Percentiles rank a stretch among this genome's conserved stretches.
Conservation (phyloP, 2,113 vertebrate species). For the Lophius piscatorius region DNA sequence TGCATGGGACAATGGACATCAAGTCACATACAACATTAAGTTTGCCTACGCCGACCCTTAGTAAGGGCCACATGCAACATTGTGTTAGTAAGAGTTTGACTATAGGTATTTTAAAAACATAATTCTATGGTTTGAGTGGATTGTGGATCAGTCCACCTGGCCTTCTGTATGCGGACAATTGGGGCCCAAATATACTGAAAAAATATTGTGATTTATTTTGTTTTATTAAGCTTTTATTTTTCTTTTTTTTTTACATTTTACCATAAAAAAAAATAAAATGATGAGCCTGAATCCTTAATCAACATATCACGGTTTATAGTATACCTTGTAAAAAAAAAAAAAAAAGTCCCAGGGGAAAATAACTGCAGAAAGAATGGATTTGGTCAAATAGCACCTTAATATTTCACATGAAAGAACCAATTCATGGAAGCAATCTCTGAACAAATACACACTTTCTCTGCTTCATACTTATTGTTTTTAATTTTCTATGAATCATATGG, state of each 20-base stretch:
- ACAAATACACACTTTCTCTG: background rate
- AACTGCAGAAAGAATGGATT: slow-evolving; percentile 23
- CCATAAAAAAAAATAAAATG: slow-evolving; percentile 18
- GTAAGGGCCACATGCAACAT: slow-evolving; percentile 86
- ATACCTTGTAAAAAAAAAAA: slow-evolving; percentile 39
- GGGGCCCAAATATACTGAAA: slow-evolving; percentile 33
- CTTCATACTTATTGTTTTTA: slow-evolving; percentile 35
- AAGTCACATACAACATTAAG: slow-evolving; percentile 93
- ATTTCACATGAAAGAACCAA: background rate
- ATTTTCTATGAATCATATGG: slow-evolving; percentile 28
- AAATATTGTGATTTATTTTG: background rate
- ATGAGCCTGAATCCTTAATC: slow-evolving; percentile 39
- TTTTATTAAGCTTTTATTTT: slow-evolving; percentile 10
- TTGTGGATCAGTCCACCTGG: slow-evolving; percentile 90
- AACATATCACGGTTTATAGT: slow-evolving; percentile 36
- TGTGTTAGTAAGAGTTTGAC: slow-evolving; percentile 76
- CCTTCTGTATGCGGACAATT: slow-evolving; percentile 18
- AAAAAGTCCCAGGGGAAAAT: slow-evolving; percentile 26
- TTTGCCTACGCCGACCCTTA: slow-evolving; percentile 89
- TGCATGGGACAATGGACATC: slow-evolving; percentile 97
- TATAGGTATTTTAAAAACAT: slow-evolving; percentile 43
- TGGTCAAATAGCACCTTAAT: background rate
- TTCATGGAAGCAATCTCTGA: background rate
- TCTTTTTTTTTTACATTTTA: background rate
- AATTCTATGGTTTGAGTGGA: slow-evolving; percentile 77